phyloP scores from a whole-genome alignment of 2,113 vertebrate species.

The Sinocyclocheilus rhinocerous region DNA sequence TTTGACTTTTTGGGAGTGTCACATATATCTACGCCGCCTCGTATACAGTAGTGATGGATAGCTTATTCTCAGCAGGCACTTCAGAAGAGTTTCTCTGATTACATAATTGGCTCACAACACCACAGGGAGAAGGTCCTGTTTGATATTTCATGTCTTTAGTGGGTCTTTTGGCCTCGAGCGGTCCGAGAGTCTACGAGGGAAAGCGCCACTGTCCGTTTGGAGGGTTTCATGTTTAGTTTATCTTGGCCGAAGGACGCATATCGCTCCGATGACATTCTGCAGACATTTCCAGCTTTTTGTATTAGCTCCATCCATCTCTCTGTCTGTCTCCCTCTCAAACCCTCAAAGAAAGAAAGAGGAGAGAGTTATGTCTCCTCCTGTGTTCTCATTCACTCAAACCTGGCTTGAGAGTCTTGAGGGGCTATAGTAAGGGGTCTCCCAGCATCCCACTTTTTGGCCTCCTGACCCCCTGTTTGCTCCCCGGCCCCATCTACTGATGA shows the following conservation, averaged over 20 bases:
- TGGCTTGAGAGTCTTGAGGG: background rate
- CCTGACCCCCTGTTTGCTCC: conserved; percentile 21
- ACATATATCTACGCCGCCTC: conserved; percentile 24
- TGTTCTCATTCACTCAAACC: conserved; percentile 26
- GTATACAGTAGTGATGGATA: conserved; percentile 48
- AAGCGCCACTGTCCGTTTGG: conserved; percentile 35
- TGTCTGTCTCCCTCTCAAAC: conserved; percentile 17
- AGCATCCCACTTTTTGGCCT: conserved; percentile 18
- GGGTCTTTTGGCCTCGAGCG: conserved; percentile 39
- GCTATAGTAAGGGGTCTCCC: background rate
- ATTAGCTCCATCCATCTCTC: conserved; percentile 48
- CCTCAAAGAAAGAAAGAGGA: conserved; percentile 30
- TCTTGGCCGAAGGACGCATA: conserved; percentile 57
- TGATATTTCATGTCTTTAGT: conserved; percentile 52
- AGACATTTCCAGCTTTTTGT: conserved; percentile 49
- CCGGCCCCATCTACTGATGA: conserved; percentile 32
- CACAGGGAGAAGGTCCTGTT: conserved; percentile 46
- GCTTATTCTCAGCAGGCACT: conserved; percentile 51
- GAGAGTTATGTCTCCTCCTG: conserved; percentile 39
- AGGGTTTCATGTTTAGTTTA: conserved; percentile 56
- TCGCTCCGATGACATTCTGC: conserved; percentile 52
- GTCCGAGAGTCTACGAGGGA: conserved; percentile 23
- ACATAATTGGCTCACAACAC: conserved; percentile 54
- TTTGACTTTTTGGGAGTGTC: conserved; percentile 37
- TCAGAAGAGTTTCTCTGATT: conserved; percentile 54